A percentile compares a stretch with the other conserved stretches of the same genome.
Conservation (phyloP, 2,797 vertebrate species). For the Pristis pectinata region DNA sequence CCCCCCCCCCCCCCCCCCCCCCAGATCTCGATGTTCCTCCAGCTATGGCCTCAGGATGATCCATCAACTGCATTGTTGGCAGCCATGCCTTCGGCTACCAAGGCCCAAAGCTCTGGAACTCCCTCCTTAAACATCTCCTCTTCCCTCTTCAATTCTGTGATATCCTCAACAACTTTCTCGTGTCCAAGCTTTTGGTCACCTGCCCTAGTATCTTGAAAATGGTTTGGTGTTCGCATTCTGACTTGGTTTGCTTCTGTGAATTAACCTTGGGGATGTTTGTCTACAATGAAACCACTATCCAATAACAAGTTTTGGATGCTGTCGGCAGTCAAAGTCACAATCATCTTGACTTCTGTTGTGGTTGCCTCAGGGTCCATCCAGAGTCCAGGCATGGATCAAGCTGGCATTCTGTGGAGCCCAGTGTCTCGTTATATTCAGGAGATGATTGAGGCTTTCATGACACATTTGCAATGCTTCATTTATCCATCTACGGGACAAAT, state of each 20-base stretch:
- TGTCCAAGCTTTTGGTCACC: background rate
- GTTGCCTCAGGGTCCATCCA: background rate
- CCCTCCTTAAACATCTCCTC: background rate
- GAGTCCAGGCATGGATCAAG: background rate
- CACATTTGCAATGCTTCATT: background rate
- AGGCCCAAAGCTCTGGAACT: too few species aligned
- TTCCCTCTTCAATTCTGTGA: background rate
- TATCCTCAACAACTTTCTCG: background rate
- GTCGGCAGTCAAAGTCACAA: background rate
- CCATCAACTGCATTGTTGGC: too few species aligned
- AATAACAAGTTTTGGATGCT: background rate
- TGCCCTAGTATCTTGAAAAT: background rate
- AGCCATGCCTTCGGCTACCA: too few species aligned
- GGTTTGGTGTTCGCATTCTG: background rate
- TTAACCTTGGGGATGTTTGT: background rate
- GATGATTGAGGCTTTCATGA: conserved; percentile 1
- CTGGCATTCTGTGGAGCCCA: background rate
- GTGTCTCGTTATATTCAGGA: background rate
- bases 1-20: too few species aligned
- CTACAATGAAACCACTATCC: background rate
- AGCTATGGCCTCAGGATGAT: too few species aligned
- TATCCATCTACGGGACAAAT: background rate
- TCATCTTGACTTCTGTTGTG: background rate
- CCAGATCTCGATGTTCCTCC: too few species aligned
- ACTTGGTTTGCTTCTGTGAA: background rate